Conservation (phyloP, 2,888 invertebrate genomes). For the Heliconius aoede region DNA sequence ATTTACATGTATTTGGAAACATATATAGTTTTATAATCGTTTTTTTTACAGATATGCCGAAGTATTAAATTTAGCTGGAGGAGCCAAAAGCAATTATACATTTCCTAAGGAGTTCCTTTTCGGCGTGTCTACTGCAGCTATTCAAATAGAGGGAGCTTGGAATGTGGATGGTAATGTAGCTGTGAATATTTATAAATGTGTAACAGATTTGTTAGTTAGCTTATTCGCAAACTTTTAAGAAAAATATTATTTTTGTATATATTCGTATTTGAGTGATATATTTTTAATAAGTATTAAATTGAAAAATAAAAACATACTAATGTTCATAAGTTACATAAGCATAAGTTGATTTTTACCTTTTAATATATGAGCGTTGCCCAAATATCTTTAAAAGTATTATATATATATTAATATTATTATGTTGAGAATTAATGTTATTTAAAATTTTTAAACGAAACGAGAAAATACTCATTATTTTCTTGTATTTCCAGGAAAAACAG, state of each 20-base stretch:
- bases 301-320: too few species aligned
- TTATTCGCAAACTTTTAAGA: background rate
- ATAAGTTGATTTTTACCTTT: too few species aligned
- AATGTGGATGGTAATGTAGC: constrained; percentile 69
- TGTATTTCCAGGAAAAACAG: constrained; percentile 83
- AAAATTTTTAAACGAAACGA: background rate
- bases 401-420: too few species aligned
- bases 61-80: constrained; percentile 68
- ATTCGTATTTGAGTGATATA: background rate
- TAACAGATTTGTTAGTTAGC: background rate
- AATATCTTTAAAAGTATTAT: background rate
- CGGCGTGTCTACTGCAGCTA: constrained; percentile 85
- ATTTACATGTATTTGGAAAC: background rate
- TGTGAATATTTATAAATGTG: background rate
- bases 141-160: constrained; percentile 86
- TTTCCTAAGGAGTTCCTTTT: constrained; percentile 85
- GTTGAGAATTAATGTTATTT: background rate
- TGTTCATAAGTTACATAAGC: too few species aligned
- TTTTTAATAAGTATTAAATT: too few species aligned
- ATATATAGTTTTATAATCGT: background rate
- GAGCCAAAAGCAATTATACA: constrained; percentile 69
- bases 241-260: background rate
- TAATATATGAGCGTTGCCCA: too few species aligned
- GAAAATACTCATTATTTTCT: too few species aligned
- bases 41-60: constrained; percentile 64